These are phyloP conservation scores for Tanytarsus gracilentus DNA, from an alignment of 2,888 invertebrate species.

Conservation along the genomic window DNA sequence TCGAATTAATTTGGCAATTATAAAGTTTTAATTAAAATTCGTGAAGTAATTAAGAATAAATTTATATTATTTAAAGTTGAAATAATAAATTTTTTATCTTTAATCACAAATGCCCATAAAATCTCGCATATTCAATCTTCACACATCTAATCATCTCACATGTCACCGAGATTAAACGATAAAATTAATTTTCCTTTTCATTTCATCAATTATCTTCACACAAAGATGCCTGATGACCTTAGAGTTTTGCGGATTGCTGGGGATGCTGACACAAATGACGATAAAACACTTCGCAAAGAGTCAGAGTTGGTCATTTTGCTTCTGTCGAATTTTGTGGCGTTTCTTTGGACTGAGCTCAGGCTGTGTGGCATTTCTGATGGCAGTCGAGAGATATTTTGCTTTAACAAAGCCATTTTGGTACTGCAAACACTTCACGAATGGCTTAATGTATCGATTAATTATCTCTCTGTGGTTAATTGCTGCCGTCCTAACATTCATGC, in stretches of 20 bases:
- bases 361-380: constrained; percentile 82
- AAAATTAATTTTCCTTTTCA: neutral
- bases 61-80: too few relatives aligned
- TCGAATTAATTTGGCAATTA: neutral
- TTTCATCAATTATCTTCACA: constrained; percentile 36
- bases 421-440: constrained; percentile 79
- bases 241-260: constrained; percentile 68
- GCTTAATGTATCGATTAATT: constrained; percentile 61
- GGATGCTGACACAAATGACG: constrained; percentile 57
- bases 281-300: constrained; percentile 31
- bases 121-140: too few relatives aligned
- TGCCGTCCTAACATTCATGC: constrained; percentile 61
- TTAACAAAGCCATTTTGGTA: constrained; percentile 78
- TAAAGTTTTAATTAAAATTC: constrained; percentile 8
- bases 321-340: constrained; percentile 58
- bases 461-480: constrained; percentile 60
- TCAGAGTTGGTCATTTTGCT: constrained; percentile 39
- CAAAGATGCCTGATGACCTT: constrained; percentile 63
- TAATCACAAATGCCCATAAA: too few relatives aligned
- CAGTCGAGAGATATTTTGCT: constrained; percentile 76
- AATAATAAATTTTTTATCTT: too few relatives aligned
- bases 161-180: neutral
- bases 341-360: constrained; percentile 80
- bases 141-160: too few relatives aligned
- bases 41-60: too few relatives aligned